Conservation (phyloP, 1,140 invertebrate genomes). For the Calliopsis andreniformis region DNA sequence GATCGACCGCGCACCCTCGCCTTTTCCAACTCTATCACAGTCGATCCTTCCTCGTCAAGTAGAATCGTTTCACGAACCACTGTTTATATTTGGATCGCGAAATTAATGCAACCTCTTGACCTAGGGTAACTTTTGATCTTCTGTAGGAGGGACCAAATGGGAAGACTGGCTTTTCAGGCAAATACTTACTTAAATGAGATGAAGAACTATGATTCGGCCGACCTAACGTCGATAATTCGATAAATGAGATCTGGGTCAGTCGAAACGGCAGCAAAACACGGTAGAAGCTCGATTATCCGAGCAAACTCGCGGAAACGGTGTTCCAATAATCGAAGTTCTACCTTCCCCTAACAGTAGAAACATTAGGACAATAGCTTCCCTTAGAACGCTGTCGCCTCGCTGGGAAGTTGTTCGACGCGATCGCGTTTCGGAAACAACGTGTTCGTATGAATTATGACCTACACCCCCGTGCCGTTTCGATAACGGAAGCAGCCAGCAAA, state of each 20-base stretch:
- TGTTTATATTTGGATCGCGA: not conserved
- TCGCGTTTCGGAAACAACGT: not conserved
- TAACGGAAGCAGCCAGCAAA: conserved; percentile 29
- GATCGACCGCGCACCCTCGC: conserved; percentile 6
- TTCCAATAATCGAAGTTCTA: not conserved
- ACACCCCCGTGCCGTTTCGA: conserved; percentile 3
- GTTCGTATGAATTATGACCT: conserved; percentile 13
- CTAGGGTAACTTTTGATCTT: not conserved
- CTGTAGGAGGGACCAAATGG: not conserved
- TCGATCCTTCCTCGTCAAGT: not conserved
- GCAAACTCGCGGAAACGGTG: not conserved
- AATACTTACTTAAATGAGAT: conserved; percentile 18
- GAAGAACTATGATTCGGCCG: conserved; percentile 9
- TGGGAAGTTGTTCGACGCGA: not conserved
- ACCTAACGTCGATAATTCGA: conserved; percentile 23
- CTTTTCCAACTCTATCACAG: too few species aligned
- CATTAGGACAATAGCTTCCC: not conserved
- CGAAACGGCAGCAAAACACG: conserved; percentile 7
- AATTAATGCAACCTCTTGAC: not conserved
- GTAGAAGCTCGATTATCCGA: too few species aligned
- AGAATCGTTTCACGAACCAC: too few species aligned
- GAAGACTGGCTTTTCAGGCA: not conserved
- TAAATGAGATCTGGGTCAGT: conserved; percentile 16
- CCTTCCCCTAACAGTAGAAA: not conserved
- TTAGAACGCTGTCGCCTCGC: too few species aligned